Base-by-base conservation (phyloP, 1,140 invertebrate species). In the Dufourea novaeangliae region DNA sequence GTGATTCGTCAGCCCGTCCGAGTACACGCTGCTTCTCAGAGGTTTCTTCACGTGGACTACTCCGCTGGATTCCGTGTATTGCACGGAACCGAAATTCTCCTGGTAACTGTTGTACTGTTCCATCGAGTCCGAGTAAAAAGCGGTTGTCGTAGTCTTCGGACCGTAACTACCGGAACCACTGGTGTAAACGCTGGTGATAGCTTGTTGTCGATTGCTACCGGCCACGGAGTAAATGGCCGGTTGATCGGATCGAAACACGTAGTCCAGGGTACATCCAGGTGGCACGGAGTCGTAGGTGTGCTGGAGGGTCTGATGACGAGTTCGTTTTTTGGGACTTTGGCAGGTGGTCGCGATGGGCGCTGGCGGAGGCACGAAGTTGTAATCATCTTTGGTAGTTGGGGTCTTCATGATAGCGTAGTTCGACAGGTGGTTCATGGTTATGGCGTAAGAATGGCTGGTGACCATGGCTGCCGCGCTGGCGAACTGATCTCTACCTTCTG, bases 191-290 rank as follows among this genome's bases (percentile, higher is more conserved):
- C 94, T 95, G 11, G 95, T 95, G 84, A 95, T 96, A 57, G 93
- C 93, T 83, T 95, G 94, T 88, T 94, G 93, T 61, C 94, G 93
- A 90, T 95, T 95, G 79, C 92, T 94, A 74, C 95, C 95, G 52
- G 95, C 95, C 20, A 96, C 94, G 1, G 95, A 96, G 88, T 96
- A 96, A 83, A 96, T 96, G 52, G 94, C 95, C 25, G 95, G 94
- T 82, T 95, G 94, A 84, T 95, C 94, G 82, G 93, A 93, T 50
- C 93, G 91, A 85, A 94, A 95, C 80, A 93, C 90, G 85, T 93
- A 94, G 84, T 95, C 94, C 73, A 88, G 69, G 25, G 85, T 83
- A 25, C 80, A 89, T 52, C 41, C 84, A 22, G 87, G 68, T 3
- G 89, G 69, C 1, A 89, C 87, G 0, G 82, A 61, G 71, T 87